Conservation (phyloP, 2,797 vertebrate genomes). For the Halcyon smyrnensis region DNA sequence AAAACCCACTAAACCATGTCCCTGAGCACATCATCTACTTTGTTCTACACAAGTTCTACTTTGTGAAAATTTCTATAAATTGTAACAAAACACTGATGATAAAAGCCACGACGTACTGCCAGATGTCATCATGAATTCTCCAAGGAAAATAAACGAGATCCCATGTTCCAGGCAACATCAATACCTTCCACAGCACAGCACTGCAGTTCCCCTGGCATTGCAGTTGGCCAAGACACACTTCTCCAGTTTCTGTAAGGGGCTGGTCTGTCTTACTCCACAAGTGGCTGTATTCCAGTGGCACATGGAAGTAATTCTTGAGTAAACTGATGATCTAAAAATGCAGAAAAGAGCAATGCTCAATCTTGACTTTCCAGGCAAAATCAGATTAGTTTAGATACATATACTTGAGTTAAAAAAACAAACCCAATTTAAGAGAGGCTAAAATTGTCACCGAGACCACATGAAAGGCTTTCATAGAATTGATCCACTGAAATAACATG, state of each 20-base stretch:
- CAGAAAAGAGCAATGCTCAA: neutral
- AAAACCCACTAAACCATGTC: too few species aligned
- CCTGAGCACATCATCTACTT: too few species aligned
- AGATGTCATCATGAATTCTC: conserved; percentile 37
- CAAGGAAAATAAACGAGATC: conserved; percentile 23
- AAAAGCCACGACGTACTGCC: conserved; percentile 33
- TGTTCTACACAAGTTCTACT: neutral
- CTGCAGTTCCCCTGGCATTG: neutral
- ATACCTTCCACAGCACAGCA: neutral
- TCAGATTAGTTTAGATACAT: neutral
- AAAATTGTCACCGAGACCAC: neutral
- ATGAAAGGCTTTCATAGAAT: neutral
- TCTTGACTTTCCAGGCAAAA: neutral
- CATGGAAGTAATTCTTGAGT: neutral
- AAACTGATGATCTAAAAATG: neutral
- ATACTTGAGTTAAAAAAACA: neutral
- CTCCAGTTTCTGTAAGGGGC: neutral
- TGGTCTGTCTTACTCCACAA: neutral
- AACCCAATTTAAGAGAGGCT: neutral
- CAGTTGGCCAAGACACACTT: neutral
- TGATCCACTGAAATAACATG: neutral
- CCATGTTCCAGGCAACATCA: conserved; percentile 32
- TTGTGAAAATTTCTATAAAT: conserved; percentile 41
- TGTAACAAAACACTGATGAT: conserved; percentile 38
- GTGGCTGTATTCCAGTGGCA: neutral